Percentiles rank a stretch among this genome's conserved stretches.
These are phyloP conservation scores for Bettongia penicillata DNA, from an alignment of 2,113 vertebrate genomes.

Conservation along the genomic window DNA sequence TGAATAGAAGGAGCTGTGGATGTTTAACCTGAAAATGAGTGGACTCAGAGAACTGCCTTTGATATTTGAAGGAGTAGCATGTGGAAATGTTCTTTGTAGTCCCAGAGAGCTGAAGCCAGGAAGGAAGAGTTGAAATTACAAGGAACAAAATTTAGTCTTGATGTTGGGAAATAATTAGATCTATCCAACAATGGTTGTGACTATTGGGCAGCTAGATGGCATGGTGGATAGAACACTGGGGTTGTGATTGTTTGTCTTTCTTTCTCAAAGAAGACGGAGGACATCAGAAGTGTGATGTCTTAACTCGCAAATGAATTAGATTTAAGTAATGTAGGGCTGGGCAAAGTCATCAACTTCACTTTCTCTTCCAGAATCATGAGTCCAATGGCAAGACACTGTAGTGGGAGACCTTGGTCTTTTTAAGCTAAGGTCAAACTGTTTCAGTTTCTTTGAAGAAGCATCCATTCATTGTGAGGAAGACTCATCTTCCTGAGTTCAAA, in stretches of 20 bases:
- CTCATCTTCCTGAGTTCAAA: not conserved
- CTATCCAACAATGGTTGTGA: not conserved
- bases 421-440: not conserved
- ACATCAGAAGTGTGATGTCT: not conserved
- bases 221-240: not conserved
- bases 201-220: not conserved
- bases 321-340: not conserved
- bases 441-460: not conserved
- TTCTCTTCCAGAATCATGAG: not conserved
- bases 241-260: not conserved
- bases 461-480: not conserved
- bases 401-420: not conserved
- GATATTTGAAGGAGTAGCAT: slow-evolving; percentile 9
- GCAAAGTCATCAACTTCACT: not conserved
- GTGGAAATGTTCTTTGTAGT: not conserved
- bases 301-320: not conserved
- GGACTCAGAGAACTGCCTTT: not conserved
- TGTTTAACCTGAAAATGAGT: not conserved
- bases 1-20: not conserved
- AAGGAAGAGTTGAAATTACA: not conserved
- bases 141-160: not conserved
- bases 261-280: not conserved
- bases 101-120: not conserved
- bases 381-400: not conserved
- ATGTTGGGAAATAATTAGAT: not conserved